phyloP scores from a whole-genome alignment of 1,140 invertebrate species.

The Dufourea novaeangliae region DNA sequence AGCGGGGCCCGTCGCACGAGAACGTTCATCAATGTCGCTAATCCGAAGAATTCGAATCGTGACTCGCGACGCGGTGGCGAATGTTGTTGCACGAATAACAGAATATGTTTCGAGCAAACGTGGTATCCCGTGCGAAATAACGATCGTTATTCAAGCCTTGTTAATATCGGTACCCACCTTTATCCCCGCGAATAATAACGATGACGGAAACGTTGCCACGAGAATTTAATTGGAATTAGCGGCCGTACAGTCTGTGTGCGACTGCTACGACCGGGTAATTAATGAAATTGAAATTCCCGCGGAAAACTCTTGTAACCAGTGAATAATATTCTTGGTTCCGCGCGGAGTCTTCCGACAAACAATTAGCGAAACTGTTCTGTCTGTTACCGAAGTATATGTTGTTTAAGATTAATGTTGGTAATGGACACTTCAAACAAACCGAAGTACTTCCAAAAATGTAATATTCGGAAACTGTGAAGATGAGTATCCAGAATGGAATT shows the following conservation, averaged over 20 bases:
- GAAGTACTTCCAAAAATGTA: too few species aligned
- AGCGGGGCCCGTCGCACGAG: not conserved
- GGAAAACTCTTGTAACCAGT: not conserved
- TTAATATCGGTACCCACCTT: not conserved
- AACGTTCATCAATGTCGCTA: not conserved
- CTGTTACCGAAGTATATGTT: not conserved
- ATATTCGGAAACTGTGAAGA: too few species aligned
- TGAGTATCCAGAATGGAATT: too few species aligned
- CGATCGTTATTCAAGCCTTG: conserved; percentile 12
- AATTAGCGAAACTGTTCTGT: not conserved
- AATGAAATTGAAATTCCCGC: not conserved
- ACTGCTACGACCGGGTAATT: not conserved
- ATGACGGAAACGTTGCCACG: conserved; percentile 1
- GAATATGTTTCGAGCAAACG: conserved; percentile 9
- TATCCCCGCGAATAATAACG: conserved; percentile 4
- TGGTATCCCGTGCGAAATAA: not conserved
- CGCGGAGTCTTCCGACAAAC: not conserved
- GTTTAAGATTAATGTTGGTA: too few species aligned
- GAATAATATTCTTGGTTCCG: not conserved
- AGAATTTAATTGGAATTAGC: conserved; percentile 5
- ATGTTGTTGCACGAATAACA: not conserved
- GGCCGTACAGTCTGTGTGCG: not conserved
- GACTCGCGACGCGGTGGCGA: not conserved
- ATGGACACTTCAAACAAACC: too few species aligned
- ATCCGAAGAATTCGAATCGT: not conserved